Conservation (phyloP, 2,888 invertebrate species). For the Leucophenga montana region DNA sequence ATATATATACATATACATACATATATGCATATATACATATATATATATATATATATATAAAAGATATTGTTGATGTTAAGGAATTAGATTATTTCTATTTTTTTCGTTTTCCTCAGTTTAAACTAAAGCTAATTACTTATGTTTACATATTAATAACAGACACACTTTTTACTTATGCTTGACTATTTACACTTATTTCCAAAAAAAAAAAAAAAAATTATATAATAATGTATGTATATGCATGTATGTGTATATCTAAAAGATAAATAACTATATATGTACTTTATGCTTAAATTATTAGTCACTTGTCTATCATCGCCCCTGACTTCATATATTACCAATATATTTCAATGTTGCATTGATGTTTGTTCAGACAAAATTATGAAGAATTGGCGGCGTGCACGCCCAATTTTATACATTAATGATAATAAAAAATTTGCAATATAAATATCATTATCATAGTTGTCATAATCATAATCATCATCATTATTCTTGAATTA, state of each 20-base stretch:
- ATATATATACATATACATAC: too few species aligned
- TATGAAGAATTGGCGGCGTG: too few species aligned
- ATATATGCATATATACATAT: too few species aligned
- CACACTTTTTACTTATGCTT: neutral
- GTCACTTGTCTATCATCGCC: constrained; percentile 2
- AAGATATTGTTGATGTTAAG: neutral
- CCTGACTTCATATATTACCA: neutral
- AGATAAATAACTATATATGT: neutral
- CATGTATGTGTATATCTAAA: neutral
- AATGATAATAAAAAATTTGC: too few species aligned
- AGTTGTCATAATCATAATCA: neutral
- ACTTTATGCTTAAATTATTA: neutral
- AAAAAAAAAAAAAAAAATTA: constrained; percentile 16
- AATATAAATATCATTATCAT: neutral
- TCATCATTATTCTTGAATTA: neutral
- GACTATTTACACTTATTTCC: constrained; percentile 15
- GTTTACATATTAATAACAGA: too few species aligned
- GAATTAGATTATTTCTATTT: constrained; percentile 19
- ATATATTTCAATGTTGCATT: neutral
- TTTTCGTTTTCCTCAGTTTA: neutral
- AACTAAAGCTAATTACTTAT: too few species aligned
- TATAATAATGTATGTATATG: neutral
- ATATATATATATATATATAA: too few species aligned
- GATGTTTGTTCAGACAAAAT: too few species aligned
- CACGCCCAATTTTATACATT: too few species aligned